These are phyloP conservation scores for Peromyscus californicus DNA, from an alignment of 2,113 vertebrate genomes.

Conservation along the genomic window DNA sequence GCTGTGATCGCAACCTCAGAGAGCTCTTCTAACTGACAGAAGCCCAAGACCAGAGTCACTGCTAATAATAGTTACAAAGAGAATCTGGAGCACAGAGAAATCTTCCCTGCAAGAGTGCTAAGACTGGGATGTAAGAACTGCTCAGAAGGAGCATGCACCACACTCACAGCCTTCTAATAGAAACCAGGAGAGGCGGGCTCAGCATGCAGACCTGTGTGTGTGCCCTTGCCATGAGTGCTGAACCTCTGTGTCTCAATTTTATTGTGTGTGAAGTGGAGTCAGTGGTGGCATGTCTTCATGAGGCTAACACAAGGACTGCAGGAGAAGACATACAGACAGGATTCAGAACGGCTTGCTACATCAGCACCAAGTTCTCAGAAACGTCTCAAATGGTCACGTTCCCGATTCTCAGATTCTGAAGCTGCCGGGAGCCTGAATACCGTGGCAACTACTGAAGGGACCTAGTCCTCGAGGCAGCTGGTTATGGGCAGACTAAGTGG, in stretches of 20 bases:
- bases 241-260: not conserved
- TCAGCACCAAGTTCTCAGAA: not conserved
- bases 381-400: not conserved
- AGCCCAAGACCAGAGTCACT: not conserved
- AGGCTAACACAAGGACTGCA: not conserved
- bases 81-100: not conserved
- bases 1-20: not conserved
- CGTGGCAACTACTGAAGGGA: no score
- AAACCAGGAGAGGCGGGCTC: not conserved
- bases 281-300: not conserved
- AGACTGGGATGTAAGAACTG: not conserved
- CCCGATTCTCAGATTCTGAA: not conserved
- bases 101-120: not conserved
- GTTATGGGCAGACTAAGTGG: not conserved
- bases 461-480: not conserved
- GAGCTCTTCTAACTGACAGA: not conserved
- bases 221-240: not conserved
- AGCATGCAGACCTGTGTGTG: not conserved
- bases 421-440: not conserved
- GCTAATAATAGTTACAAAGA: not conserved
- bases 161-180: not conserved
- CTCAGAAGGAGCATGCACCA: accelerated
- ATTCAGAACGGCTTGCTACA: not conserved
- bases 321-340: not conserved
- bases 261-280: not conserved